Conservation (phyloP, 2,797 vertebrate genomes). For the Poecilia gillii region DNA sequence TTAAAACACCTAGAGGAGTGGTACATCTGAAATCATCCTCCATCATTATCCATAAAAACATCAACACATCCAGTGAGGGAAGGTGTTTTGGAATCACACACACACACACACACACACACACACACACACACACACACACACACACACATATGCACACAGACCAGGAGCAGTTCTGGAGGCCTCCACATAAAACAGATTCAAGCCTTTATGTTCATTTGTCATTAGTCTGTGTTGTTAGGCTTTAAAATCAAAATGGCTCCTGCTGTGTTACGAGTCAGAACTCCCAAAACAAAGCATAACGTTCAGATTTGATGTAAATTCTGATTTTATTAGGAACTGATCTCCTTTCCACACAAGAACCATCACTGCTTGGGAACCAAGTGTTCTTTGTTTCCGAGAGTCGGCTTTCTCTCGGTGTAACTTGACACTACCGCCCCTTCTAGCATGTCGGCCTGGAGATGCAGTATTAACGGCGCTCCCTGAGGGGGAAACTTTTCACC, state of each 20-base stretch:
- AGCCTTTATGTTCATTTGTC: not conserved
- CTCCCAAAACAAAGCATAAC: not conserved
- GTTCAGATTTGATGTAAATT: constrained; percentile 3
- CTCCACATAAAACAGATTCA: not conserved
- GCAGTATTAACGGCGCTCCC: constrained; percentile 8
- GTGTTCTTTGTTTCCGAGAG: constrained; percentile 7
- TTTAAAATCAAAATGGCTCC: not conserved
- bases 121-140: too few relatives aligned
- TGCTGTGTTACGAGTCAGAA: not conserved
- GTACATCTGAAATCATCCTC: not conserved
- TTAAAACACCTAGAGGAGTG: not conserved
- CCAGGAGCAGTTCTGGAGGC: not conserved
- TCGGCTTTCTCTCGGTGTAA: constrained; percentile 46
- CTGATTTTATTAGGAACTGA: constrained; percentile 11
- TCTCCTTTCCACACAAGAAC: not conserved
- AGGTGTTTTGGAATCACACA: not conserved
- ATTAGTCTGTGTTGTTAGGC: not conserved
- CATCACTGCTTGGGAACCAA: constrained; percentile 13
- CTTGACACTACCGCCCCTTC: constrained; percentile 20
- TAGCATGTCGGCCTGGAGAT: constrained; percentile 3
- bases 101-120: not conserved
- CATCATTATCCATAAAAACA: not conserved
- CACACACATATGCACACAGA: not conserved
- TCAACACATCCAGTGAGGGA: not conserved
- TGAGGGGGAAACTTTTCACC: not conserved